Evolutionary conservation across 2,113 vertebrate species (phyloP), one percentile per base, ranked within the genome.

Genomic region (Electrona antarctica): DNA sequence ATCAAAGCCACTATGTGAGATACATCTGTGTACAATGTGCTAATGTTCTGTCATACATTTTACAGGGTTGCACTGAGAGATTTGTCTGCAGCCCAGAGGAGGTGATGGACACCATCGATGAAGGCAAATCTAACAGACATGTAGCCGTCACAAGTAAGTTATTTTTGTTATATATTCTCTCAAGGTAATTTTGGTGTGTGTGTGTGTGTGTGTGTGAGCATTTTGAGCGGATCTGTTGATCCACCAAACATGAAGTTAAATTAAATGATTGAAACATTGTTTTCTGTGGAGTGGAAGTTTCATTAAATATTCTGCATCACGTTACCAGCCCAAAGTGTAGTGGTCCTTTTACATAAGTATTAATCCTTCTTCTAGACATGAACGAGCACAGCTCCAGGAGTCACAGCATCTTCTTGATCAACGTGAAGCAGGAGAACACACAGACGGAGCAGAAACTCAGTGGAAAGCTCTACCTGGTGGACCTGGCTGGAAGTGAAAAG

Each of bases 31-130:
- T 59, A 0, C 50, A 46, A 11, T 15, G 41, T 73, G 12, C 21
- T 3, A 29, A 67, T 8, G 15, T 64, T 48, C 12, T 72, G 6
- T 47, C 7, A 4, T 46, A 7, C 8, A 6, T 66, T 71, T 65
- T 47, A 28, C 60, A 99, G 97, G 97, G 96, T 64, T 99, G 97
- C 91, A 99, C 97, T 71, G 97, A 99, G 64, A 95, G 97, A 64
- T 99, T 99, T 87, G 97, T 99, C 78, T 98, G 96, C 94, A 99
- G 97, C 93, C 97, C 97, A 54, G 97, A 99, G 7, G 96, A 98
- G 90, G 97, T 99, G 80, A 99, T 98, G 97, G 96, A 98, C 80
- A 98, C 97, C n/a, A 98, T 98, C 81, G 97, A 99, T 85, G 97
- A 98, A 93, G 97, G 97, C 89, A 99, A 99, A 92, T 97, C 97